Conservation (phyloP, 2,113 vertebrate genomes). For the Chelonoidis abingdonii region DNA sequence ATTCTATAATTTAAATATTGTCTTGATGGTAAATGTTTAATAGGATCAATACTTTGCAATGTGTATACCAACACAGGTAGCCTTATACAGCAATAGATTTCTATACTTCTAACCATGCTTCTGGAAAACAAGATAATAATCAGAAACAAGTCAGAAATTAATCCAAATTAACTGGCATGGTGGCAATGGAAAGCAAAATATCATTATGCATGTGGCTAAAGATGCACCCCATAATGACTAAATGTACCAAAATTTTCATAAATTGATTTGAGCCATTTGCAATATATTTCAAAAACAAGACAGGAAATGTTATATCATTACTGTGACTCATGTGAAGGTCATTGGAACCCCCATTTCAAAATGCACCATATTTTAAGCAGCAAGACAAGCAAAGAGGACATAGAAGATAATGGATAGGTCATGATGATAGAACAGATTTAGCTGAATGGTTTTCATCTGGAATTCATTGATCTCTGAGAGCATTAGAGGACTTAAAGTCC, state of each 20-base stretch:
- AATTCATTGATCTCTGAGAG: constrained; percentile 70
- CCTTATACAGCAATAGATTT: not conserved
- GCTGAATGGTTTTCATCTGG: constrained; percentile 70
- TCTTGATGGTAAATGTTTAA: not conserved
- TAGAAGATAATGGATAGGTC: constrained; percentile 53
- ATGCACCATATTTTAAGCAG: constrained; percentile 42
- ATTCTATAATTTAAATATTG: not conserved
- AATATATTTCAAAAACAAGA: not conserved
- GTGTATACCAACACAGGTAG: not conserved
- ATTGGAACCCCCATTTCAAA: constrained; percentile 44
- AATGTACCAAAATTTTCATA: not conserved
- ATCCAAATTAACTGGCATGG: not conserved
- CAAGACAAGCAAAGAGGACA: constrained; percentile 36
- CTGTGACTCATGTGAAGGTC: constrained; percentile 32
- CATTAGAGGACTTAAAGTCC: constrained; percentile 75
- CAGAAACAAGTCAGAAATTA: not conserved
- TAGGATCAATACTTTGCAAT: not conserved
- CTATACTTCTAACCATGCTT: not conserved
- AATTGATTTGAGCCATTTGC: not conserved
- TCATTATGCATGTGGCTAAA: not conserved
- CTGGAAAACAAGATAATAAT: not conserved
- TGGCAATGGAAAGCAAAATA: not conserved
- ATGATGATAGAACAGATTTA: constrained; percentile 12
- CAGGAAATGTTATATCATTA: constrained; percentile 28
- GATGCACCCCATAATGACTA: not conserved